A percentile compares a stretch with the other conserved stretches of the same genome.
Conservation (phyloP, 1,140 invertebrate genomes). For the Orius laevigatus region DNA sequence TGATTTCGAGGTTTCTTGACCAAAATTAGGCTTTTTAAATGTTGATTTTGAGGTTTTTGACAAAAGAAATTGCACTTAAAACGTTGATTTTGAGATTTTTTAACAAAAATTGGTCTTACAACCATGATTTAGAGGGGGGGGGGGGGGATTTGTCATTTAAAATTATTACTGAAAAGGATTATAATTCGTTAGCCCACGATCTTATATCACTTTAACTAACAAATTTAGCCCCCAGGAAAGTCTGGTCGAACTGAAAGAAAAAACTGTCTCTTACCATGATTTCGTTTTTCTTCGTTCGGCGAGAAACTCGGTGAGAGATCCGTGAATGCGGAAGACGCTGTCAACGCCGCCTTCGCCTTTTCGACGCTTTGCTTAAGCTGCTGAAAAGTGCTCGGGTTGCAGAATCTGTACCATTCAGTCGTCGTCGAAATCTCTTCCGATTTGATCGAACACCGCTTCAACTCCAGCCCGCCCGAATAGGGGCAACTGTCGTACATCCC, state of each 20-base stretch:
- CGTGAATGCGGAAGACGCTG: slow-evolving; percentile 21
- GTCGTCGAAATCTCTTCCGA: slow-evolving; percentile 34
- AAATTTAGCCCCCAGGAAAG: too few species aligned
- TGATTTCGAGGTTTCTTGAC: too few species aligned
- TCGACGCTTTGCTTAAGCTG: slow-evolving; percentile 76
- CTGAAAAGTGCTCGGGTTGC: slow-evolving; percentile 63
- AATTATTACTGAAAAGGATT: too few species aligned
- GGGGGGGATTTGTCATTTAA: too few species aligned
- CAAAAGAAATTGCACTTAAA: too few species aligned
- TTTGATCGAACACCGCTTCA: slow-evolving; percentile 46
- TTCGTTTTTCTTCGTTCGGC: slow-evolving; percentile 4
- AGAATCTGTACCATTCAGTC: slow-evolving; percentile 43
- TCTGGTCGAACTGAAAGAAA: not conserved
- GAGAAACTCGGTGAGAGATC: slow-evolving; percentile 26
- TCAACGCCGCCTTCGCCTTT: slow-evolving; percentile 69
- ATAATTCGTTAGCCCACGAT: too few species aligned
- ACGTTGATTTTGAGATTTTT: too few species aligned
- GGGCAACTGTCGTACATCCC: slow-evolving; percentile 79
- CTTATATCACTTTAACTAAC: too few species aligned
- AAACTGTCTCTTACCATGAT: slow-evolving; percentile 7
- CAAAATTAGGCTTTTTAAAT: too few species aligned
- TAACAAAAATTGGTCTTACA: too few species aligned
- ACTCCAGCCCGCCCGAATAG: slow-evolving; percentile 69
- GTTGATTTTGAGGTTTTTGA: too few species aligned
- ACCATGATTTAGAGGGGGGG: too few species aligned